Evolutionary conservation across 2,113 vertebrate species (phyloP).

Genomic region (Phrynosoma blainvillii): DNA sequence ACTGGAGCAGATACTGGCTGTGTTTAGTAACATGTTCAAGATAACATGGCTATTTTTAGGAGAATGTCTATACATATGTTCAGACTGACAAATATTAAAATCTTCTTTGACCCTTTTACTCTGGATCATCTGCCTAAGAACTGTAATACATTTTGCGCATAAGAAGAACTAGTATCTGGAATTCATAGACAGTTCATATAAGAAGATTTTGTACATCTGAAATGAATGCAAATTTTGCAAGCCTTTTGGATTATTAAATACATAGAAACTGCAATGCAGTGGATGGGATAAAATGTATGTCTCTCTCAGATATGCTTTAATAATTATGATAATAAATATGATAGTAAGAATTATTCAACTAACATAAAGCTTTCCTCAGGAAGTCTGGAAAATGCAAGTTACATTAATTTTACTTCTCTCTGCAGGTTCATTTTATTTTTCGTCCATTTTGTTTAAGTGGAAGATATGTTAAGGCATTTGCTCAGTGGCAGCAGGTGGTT

Average conservation of each 20-base stretch:
- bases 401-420: background rate
- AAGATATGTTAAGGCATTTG: background rate
- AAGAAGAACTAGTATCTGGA: background rate
- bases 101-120: background rate
- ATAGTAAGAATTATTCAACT: no score
- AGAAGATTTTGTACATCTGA: background rate
- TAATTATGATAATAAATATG: no score
- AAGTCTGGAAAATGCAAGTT: background rate
- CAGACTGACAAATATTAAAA: background rate
- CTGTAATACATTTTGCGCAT: background rate
- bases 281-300: background rate
- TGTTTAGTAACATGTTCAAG: no score
- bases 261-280: background rate
- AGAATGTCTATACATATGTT: background rate
- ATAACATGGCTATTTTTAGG: background rate
- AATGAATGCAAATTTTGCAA: background rate
- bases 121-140: no score
- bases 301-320: background rate
- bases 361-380: background rate
- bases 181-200: background rate
- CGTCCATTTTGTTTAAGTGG: background rate
- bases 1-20: background rate
- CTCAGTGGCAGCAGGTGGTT: no score
- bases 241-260: background rate
- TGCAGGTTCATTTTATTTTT: background rate